These are phyloP conservation scores for Callospermophilus lateralis DNA, from an alignment of 2,113 vertebrate genomes.

Conservation along the genomic window DNA sequence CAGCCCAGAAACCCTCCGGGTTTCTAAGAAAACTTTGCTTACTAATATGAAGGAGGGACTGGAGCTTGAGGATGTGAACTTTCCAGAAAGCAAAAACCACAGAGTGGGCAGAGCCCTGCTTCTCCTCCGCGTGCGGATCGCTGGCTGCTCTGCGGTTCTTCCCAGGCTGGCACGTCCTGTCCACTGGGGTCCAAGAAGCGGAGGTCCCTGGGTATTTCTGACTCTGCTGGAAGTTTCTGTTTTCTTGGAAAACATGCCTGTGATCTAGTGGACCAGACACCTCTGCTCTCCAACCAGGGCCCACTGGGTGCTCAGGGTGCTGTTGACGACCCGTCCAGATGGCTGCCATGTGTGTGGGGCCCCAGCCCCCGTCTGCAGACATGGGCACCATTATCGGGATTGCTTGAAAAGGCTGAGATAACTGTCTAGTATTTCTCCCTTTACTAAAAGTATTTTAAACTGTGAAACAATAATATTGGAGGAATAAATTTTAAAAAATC, in stretches of 20 bases:
- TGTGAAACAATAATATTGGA: background rate
- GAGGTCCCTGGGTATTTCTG: background rate
- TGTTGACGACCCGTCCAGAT: fast-evolving
- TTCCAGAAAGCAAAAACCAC: constrained; percentile 52
- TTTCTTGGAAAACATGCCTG: background rate
- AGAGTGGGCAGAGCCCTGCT: background rate
- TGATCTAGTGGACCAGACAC: background rate
- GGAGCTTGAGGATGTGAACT: background rate
- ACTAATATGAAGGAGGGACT: background rate
- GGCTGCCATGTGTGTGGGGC: background rate
- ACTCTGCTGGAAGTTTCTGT: fast-evolving
- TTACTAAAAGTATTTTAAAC: background rate
- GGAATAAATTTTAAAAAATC: background rate
- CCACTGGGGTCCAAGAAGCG: background rate
- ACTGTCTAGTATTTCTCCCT: background rate
- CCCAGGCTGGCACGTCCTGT: fast-evolving
- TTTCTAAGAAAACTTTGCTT: background rate
- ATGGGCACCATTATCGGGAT: fast-evolving
- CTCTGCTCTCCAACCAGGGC: too few species aligned
- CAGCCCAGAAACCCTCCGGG: background rate
- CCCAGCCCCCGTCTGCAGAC: background rate
- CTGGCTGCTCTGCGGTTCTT: background rate
- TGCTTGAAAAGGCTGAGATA: background rate
- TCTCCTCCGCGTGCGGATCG: background rate
- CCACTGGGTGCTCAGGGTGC: background rate